These are phyloP conservation scores for Ischnura elegans DNA, from an alignment of 2,888 invertebrate genomes.

Conservation along the genomic window DNA sequence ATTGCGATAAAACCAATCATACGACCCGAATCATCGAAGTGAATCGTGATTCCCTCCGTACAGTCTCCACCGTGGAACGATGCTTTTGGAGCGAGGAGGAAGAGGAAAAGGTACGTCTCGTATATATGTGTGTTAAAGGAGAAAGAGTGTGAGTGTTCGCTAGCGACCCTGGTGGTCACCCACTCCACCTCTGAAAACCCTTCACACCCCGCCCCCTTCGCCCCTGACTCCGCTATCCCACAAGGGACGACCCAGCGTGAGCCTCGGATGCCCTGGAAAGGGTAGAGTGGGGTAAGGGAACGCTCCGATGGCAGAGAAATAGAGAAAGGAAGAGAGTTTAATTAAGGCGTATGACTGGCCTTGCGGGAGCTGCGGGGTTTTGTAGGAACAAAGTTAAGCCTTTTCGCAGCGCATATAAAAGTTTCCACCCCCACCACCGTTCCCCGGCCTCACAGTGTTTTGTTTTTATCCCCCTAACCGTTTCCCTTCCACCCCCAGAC, in stretches of 20 bases:
- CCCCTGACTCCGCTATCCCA: neutral
- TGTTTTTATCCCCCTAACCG: conserved; percentile 23
- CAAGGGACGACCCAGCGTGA: neutral
- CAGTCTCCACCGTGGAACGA: too few species aligned
- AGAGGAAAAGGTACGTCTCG: neutral
- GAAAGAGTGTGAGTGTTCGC: too few species aligned
- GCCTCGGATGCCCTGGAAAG: neutral
- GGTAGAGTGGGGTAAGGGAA: neutral
- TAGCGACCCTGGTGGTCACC: too few species aligned
- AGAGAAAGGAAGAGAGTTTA: conserved; percentile 40
- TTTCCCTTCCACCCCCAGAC: neutral
- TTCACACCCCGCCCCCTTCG: neutral
- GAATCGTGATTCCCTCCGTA: too few species aligned
- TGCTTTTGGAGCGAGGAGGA: too few species aligned
- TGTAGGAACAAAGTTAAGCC: conserved; percentile 61
- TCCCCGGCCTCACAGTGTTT: neutral
- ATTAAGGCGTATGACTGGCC: conserved; percentile 64
- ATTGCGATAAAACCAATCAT: too few species aligned
- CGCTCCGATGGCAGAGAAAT: neutral
- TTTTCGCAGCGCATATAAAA: conserved; percentile 54
- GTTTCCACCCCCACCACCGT: neutral
- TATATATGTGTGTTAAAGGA: neutral
- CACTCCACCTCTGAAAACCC: too few species aligned
- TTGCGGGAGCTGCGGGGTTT: conserved; percentile 61
- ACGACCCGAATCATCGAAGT: too few species aligned